Percentiles rank a stretch among this genome's conserved stretches.
Evolutionary conservation across 1,140 invertebrate species (phyloP).

Genomic region (Archivesica marissinica): DNA sequence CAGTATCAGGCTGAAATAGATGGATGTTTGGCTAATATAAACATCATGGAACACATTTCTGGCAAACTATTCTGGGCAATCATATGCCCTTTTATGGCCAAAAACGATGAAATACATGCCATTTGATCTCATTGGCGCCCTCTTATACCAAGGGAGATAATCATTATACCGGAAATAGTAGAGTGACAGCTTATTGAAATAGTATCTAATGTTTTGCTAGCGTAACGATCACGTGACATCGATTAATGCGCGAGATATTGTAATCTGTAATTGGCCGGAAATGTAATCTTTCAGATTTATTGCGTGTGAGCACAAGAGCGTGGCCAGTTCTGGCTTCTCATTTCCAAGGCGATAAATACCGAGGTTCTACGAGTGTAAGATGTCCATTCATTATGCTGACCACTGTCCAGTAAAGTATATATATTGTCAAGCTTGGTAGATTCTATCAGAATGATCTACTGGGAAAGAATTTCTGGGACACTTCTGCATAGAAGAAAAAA

Average conservation of each 20-base stretch:
- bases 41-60: constrained; percentile 34
- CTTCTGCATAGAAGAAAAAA: too few species aligned
- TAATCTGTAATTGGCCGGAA: constrained; percentile 65
- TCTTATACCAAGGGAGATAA: constrained; percentile 40
- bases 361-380: constrained; percentile 27
- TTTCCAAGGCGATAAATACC: constrained; percentile 34
- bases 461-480: too few species aligned
- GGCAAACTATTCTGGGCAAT: constrained; percentile 37
- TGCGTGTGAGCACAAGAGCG: constrained; percentile 6
- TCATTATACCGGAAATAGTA: constrained; percentile 45
- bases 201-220: constrained; percentile 59
- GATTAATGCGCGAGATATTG: constrained; percentile 59
- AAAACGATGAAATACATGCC: constrained; percentile 41
- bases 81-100: constrained; percentile 55
- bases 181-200: constrained; percentile 65
- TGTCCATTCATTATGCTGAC: neutral
- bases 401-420: constrained; percentile 19
- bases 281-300: constrained; percentile 62
- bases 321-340: constrained; percentile 17
- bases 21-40: too few species aligned
- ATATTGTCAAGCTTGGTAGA: neutral
- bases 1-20: too few species aligned
- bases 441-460: neutral
- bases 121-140: constrained; percentile 5
- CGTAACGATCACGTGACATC: constrained; percentile 51